Base-by-base conservation (phyloP, 2,888 invertebrate species). In the Papilio gigon region DNA sequence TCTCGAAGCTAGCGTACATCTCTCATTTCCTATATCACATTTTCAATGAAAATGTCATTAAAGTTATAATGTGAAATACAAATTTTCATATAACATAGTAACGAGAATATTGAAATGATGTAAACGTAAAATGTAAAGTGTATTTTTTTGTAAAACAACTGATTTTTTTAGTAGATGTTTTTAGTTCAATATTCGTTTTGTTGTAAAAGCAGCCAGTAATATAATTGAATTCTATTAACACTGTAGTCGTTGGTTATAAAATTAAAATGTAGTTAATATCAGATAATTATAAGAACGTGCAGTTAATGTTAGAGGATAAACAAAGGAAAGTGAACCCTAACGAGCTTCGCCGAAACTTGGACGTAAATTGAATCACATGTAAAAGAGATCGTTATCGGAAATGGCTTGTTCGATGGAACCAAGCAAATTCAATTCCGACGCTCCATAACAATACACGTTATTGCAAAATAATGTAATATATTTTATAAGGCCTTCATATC, bases 371-470 rank as follows among this genome's bases (percentile, higher is more conserved):
- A 63, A 68, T 63, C 42, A 58, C 63, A 68, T 68, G 56, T 56
- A 62, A 68, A 68, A 68, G 67, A 56, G 62, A 68, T 68, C 67
- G 63, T 68, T 68, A 68, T 62, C 62, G 33, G 40, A 56, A 63
- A 67, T 67, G 40, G 62, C 53, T 44, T 63, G 42, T 33, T 62
- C 62, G 67, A 66, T 60, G 27, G 66, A 44, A 62, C 62, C 56
- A 35, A 63, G 62, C 35, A 62, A 68, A 68, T 68, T 63, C 67
- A 68, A 68, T 68, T 63, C 56, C 63, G 20, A 22, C 11, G 56
- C 67, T 56, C 44, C 25, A 59, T 66, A 63, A 68, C 67, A 58
- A 44, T 58, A 68, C 63, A 68, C 62, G 63, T 62, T 63, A 62
- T 62, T 68, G 67, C 62, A 25, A 68, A 68, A 68, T 68, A 68